Percentiles rank a stretch among this genome's conserved stretches.
Evolutionary conservation across 2,113 vertebrate species (phyloP).

Genomic region (Mormoops blainvillei): DNA sequence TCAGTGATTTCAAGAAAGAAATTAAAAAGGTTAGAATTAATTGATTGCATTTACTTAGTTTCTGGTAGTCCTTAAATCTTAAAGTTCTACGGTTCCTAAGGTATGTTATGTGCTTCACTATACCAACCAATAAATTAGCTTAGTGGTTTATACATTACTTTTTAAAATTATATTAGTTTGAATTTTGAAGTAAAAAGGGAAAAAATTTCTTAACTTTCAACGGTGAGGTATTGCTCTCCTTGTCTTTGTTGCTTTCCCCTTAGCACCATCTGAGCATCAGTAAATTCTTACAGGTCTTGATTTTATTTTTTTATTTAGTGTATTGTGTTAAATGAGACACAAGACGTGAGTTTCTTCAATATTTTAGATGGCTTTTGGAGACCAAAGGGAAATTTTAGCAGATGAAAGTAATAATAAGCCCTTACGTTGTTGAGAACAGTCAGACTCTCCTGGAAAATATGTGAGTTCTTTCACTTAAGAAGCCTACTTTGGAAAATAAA

Average conservation of each 20-base stretch:
- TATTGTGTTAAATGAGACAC: slow-evolving; percentile 25
- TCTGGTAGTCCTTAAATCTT: not conserved
- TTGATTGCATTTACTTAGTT: not conserved
- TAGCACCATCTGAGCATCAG: not conserved
- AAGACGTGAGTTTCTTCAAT: not conserved
- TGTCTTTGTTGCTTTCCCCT: not conserved
- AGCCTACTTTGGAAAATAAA: slow-evolving; percentile 53
- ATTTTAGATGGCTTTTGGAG: slow-evolving; percentile 23
- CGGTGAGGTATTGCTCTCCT: not conserved
- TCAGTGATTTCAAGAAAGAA: not conserved
- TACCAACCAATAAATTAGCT: not conserved
- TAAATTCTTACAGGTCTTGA: not conserved
- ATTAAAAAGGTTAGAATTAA: not conserved
- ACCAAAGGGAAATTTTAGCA: slow-evolving; percentile 44
- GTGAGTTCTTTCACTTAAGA: slow-evolving; percentile 42
- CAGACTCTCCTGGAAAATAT: slow-evolving; percentile 50
- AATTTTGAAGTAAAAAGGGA: not conserved
- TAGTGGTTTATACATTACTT: not conserved
- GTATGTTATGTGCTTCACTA: not conserved
- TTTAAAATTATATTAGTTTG: not conserved
- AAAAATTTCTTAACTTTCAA: not conserved
- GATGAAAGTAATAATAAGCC: slow-evolving; percentile 51
- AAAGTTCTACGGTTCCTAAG: not conserved
- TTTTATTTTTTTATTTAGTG: slow-evolving; percentile 15
- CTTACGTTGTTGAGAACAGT: slow-evolving; percentile 42